Evolutionary conservation across 2,113 vertebrate species (phyloP).

Genomic region (Ageneiosus marmoratus): DNA sequence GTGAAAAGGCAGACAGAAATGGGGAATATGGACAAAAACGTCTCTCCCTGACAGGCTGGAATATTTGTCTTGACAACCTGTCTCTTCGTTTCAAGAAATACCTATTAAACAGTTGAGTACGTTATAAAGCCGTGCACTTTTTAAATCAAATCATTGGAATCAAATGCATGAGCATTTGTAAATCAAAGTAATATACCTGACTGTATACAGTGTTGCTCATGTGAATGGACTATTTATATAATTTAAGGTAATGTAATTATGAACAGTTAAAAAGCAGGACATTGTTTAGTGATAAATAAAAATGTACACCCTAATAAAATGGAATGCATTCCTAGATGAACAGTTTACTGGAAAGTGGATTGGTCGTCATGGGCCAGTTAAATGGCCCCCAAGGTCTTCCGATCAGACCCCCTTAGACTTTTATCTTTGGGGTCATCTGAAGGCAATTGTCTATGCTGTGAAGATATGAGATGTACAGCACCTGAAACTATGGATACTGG

Average conservation of each 20-base stretch:
- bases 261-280: background rate
- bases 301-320: too few relatives aligned
- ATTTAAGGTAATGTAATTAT: background rate
- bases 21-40: constrained; percentile 59
- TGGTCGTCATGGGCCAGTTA: too few relatives aligned
- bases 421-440: too few relatives aligned
- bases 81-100: constrained; percentile 63
- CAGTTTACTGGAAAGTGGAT: too few relatives aligned
- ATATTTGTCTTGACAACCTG: constrained; percentile 62
- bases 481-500: too few relatives aligned
- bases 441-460: too few relatives aligned
- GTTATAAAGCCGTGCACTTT: background rate
- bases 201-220: background rate
- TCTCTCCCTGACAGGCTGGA: constrained; percentile 57
- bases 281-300: too few relatives aligned
- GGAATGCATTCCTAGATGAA: too few relatives aligned
- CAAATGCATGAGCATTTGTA: background rate
- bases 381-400: too few relatives aligned
- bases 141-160: background rate
- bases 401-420: too few relatives aligned
- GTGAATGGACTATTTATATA: background rate
- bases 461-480: too few relatives aligned
- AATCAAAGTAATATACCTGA: background rate
- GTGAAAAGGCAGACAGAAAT: constrained; percentile 53
- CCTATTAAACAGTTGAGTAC: constrained; percentile 43